Conservation (phyloP, 1,140 invertebrate species). For the Temnothorax nylanderi region DNA sequence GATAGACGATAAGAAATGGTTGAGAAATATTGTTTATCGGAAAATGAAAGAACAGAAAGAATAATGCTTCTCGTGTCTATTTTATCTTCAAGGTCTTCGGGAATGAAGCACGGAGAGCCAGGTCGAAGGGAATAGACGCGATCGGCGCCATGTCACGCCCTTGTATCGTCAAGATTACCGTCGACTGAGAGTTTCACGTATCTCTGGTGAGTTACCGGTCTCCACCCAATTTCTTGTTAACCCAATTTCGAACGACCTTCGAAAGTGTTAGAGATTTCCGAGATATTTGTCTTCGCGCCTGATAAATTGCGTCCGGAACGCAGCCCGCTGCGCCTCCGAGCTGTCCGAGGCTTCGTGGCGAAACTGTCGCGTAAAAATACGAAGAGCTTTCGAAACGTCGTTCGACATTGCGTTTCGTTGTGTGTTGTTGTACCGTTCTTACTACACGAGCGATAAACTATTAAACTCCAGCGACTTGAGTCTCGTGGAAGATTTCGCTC, state of each 20-base stretch:
- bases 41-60: neutral
- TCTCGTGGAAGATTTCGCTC: neutral
- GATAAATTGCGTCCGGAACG: neutral
- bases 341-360: no score
- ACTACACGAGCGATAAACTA: neutral
- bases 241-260: slow-evolving; percentile 1
- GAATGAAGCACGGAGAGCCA: neutral
- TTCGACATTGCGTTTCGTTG: neutral
- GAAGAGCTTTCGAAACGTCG: slow-evolving; percentile 5
- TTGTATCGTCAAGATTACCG: slow-evolving; percentile 23
- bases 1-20: slow-evolving; percentile 7
- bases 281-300: neutral
- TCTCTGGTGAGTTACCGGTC: slow-evolving; percentile 28
- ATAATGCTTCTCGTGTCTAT: slow-evolving; percentile 38
- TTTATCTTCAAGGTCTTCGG: slow-evolving; percentile 48
- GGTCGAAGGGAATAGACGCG: neutral
- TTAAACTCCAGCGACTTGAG: neutral
- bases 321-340: neutral
- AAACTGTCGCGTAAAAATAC: neutral
- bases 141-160: slow-evolving; percentile 15
- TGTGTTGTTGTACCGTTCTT: neutral
- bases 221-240: neutral
- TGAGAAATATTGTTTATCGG: slow-evolving; percentile 21
- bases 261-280: neutral
- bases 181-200: slow-evolving; percentile 27